Base-by-base conservation (phyloP, 2,113 vertebrate species). In the Pterocles gutturalis region DNA sequence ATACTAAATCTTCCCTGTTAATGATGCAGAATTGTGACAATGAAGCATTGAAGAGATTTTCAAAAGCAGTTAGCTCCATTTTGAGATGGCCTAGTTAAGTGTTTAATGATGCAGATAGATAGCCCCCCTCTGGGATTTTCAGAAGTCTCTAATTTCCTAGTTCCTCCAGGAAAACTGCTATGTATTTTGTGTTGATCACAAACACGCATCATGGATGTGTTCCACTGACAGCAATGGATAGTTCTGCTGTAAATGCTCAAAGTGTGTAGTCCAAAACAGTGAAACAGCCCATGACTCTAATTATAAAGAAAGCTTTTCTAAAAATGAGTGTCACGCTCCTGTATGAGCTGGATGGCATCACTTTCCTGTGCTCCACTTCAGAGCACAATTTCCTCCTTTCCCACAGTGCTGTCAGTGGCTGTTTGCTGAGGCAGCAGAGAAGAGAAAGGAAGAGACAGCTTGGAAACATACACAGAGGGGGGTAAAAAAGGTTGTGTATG, bases 101-200 rank as follows among this genome's bases (percentile, higher is more conserved):
- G 45, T 89, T 93, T 87, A 89, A 92, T 82, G 87, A 91, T 93
- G 90, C 89, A 91, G 65, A 72, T 41, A 95, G 77, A 72, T 41
- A 95, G 77, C 46, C 45, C 36, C 61, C 57, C 87, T 91, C 77
- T 57, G 80, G 61, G 58, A 87, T 75, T 91, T 86, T 86, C 16
- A 70, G n/a, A 76, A 82, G 13, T 82, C 65, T 92, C 72, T 82
- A 84, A 90, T 76, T 82, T 81, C 41, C 73, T 5, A 25, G 41
- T 87, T 95, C 58, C 61, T 89, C 53, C 62, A 79, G 58, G 51
- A 93, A 95, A 87, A 71, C 38, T 58, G 43, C 28, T 34, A 24
- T 2, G 14, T 75, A n/a, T 75, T 84, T 92, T 87, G n/a, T 57
- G 25, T 79, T 86, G 82, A 55, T 87, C 57, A 64, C 31, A 75